Base-by-base conservation (phyloP, 2,113 vertebrate genomes). In the Mixornis gularis region DNA sequence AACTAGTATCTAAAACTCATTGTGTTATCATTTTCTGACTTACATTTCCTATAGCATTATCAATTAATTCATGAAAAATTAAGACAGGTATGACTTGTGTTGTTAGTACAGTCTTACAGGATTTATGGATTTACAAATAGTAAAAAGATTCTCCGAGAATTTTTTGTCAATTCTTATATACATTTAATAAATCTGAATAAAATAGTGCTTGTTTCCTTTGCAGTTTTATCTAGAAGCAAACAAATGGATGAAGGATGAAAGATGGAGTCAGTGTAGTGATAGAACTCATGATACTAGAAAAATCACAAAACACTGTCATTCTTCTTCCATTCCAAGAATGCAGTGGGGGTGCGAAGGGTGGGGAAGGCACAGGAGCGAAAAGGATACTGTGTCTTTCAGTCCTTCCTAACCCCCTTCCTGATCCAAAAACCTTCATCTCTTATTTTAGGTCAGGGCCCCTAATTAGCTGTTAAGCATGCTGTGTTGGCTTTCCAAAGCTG, bases 341-440 rank as follows among this genome's bases (percentile, higher is more conserved):
- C 3, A 7, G 3, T 2, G 2, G 16, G 24, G 3, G 12, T 22
- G 1, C 27, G 3, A 20, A 51, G 3, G 7, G 4, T 46, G n/a
- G 17, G 22, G 7, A n/a, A 3, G 4, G 48, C 16, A 53, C 8
- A 41, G 4, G 4, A 17, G 2, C 65, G 16, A 36, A 53, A 59
- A 89, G 16, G 30, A 48, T 79, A 68, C 6, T 1, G 9, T 48
- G 20, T 55, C 53, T 84, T 65, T 84, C n/a, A 52, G 5, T 10
- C 86, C 26, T 58, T 90, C 15, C 29, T 68, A 66, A 68, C 78
- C 17, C 55, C 20, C 49, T 38, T 65, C 55, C 62, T 81, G 69
- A 88, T n/a, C 41, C 29, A 7, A 52, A 77, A 4, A 18, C 14
- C 24, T 59, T 25, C 30, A 63, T 29, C 25, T 92, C 62, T 22